Base-by-base conservation (phyloP, 2,888 invertebrate genomes). In the Thymelicus lineola region DNA sequence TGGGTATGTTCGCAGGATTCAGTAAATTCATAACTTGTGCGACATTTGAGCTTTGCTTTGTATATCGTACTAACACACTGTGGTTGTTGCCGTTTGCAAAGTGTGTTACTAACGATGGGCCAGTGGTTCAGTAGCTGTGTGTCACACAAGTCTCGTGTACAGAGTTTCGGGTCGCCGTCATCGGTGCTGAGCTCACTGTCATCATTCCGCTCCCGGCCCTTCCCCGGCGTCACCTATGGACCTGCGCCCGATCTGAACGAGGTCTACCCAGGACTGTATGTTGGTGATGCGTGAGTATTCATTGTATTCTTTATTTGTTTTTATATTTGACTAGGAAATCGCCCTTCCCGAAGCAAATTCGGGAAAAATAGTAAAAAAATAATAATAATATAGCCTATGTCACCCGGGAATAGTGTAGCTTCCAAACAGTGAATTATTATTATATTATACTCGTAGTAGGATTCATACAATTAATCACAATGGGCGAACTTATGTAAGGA, bases 281-380 rank as follows among this genome's bases (percentile, higher is more conserved):
- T 97, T 76, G 97, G 97, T 72, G 96, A 97, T 91, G 95, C 95
- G 97, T 97, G 90, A 94, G 96, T 94, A 79, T 73, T 10, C n/a
- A 6, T 58, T 58, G 46, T 46, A 28, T 28, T 28, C 28, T 28
- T 28, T 28, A 28, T 3, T 28, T 1, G n/a, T n/a, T n/a, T n/a
- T n/a, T n/a, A n/a, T n/a, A n/a, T n/a, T n/a, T n/a, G n/a, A n/a
- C n/a, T n/a, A n/a, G n/a, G n/a, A n/a, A n/a, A n/a, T n/a, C n/a
- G n/a, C n/a, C n/a, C n/a, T n/a, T n/a, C n/a, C n/a, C n/a, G n/a
- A n/a, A n/a, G n/a, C n/a, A n/a, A n/a, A n/a, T n/a, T n/a, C n/a
- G n/a, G n/a, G n/a, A n/a, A n/a, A n/a, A n/a, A n/a, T n/a, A n/a
- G n/a, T n/a, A n/a, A n/a, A n/a, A n/a, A n/a, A n/a, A n/a, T n/a